Evolutionary conservation across 2,888 invertebrate genomes (phyloP), one percentile per base, ranked within the genome.

Genomic region (Agrochola circellaris): DNA sequence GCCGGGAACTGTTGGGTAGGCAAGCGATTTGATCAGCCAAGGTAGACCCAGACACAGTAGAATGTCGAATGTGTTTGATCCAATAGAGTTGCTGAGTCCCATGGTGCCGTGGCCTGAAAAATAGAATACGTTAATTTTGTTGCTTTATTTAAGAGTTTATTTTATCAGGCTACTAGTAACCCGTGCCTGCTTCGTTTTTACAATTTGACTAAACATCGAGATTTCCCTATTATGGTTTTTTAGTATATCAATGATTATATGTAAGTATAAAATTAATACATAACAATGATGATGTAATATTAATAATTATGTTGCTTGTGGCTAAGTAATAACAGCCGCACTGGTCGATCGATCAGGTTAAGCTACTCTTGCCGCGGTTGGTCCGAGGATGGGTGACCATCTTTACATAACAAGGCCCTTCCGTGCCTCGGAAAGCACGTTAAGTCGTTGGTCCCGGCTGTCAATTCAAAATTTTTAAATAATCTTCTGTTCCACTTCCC

Each of bases 11-110:
- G 97, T 95, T 0, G 98, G 98, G 85, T 97, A 97, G 82, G 97
- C 97, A 11, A 97, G 92, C 0, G 97, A 96, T 90, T 98, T 98
- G 34, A 98, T 96, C 51, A 98, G 95, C 98, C 98, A 98, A 0
- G 98, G 98, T 26, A 98, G 92, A 1, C 98, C 98, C 81, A 98
- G 95, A 87, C 98, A 98, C 2, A 98, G 95, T 9, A 98, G 94
- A 54, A 98, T 98, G 91, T 98, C 98, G 90, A 98, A 98, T 0
- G 98, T 98, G 91, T 98, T 98, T 2, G 98, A 98, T 30, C 98
- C 98, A 67, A 98, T 98, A 1, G 98, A 97, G 93, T 98, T 98
- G 91, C 98, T 98, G 75, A 98, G 97, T 0, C 98, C 98, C 98
- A 98, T 98, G 26, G 97, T 97, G 15, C 98, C 98, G 89, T 97